Evolutionary conservation across 2,888 invertebrate species (phyloP).

Genomic region (Aspidapion aeneum): DNA sequence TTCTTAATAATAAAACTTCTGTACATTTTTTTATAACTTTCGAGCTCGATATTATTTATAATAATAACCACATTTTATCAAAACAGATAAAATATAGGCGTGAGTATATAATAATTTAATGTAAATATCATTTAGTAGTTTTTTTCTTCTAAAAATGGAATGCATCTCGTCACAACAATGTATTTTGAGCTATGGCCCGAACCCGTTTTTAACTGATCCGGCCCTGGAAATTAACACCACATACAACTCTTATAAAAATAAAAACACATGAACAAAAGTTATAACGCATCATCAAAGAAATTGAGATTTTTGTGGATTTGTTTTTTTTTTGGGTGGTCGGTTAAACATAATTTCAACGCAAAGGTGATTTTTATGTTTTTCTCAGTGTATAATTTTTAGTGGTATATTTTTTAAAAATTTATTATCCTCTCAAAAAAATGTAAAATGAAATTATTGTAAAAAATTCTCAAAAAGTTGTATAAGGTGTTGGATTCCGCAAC

Average conservation of each 20-base stretch:
- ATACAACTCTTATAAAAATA: conserved; percentile 26
- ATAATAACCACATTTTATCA: conserved; percentile 46
- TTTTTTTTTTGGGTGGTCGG: too few relatives aligned
- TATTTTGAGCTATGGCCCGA: conserved; percentile 49
- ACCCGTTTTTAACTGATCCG: conserved; percentile 32
- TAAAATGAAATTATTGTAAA: too few relatives aligned
- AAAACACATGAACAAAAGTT: too few relatives aligned
- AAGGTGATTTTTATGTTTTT: too few relatives aligned
- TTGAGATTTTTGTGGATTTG: too few relatives aligned
- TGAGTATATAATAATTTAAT: conserved; percentile 45
- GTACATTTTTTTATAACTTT: conserved; percentile 51
- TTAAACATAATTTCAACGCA: too few relatives aligned
- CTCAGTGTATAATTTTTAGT: too few relatives aligned
- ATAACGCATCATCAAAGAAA: too few relatives aligned
- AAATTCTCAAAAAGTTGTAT: too few relatives aligned
- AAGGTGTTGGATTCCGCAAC: too few relatives aligned
- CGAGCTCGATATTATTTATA: conserved; percentile 47
- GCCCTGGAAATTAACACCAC: conserved; percentile 39
- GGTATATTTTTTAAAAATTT: too few relatives aligned
- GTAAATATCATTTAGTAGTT: conserved; percentile 46
- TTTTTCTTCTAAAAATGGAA: conserved; percentile 47
- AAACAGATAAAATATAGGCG: conserved; percentile 48
- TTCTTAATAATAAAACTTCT: conserved; percentile 53
- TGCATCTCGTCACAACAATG: conserved; percentile 52
- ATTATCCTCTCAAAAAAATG: too few relatives aligned